Evolutionary conservation across 2,888 invertebrate genomes (phyloP), one percentile per base, ranked within the genome.

Genomic region (Sinotaia quadrata): DNA sequence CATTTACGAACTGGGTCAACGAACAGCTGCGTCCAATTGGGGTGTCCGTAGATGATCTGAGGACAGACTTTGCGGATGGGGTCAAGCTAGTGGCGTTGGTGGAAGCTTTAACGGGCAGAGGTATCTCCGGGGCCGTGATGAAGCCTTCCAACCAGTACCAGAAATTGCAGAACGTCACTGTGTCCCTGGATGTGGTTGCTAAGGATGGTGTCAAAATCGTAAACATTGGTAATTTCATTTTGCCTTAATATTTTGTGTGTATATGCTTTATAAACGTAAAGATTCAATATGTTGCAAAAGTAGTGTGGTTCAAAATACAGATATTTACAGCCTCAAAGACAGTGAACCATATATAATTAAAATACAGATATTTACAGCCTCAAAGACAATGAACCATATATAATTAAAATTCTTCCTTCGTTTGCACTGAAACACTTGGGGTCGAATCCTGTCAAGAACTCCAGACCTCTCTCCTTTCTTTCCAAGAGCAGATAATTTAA

Each of bases 1-100:
- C 97, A 49, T 98, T 97, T 81, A 92, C 94, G 79, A 98, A 98
- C 89, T 98, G 97, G 97, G 95, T 97, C 83, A 97, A 97, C 89
- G 97, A 97, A 72, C 89, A 89, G 72, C 82, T 90, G 29, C 79
- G 84, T 67, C 72, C 76, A 24, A 67, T 76, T 5, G 80, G 78
- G 5, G 67, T 78, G 1, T 88, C 93, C 90, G 95, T 97, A 34
- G 89, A 93, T 68, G 96, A 97, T 87, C 90, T 98, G 81, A 93
- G 94, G 24, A 93, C 93, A 80, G 98, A 98, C 88, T 92, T 98
- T 67, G 92, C 94, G 71, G 96, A 97, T 85, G 98, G 98, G 24
- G 95, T 96, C 7, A 92, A 94, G 65, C 90, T 98, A 5, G 96
- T 97, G 84, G 93, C 94, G 0, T 89, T 98, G 66, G 96, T 98